Base-by-base conservation (phyloP, 2,113 vertebrate species). In the Platichthys stellatus region DNA sequence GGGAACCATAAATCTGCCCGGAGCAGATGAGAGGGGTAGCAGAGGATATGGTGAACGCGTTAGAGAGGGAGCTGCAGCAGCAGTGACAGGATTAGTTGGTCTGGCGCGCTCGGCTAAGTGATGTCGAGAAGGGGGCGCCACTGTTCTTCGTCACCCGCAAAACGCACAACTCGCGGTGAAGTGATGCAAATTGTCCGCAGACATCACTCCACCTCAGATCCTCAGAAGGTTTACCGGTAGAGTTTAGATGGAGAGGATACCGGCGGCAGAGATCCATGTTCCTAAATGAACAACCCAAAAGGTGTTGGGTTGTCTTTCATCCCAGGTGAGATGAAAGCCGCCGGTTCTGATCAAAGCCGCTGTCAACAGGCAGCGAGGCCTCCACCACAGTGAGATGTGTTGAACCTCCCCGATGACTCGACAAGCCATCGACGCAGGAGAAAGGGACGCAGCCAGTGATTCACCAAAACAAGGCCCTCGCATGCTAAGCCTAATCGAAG, bases 401-500 rank as follows among this genome's bases (percentile, higher is more conserved):
- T 86, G 54, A 72, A 53, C 80, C 58, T 86, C 86, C 74, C 26
- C 31, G 72, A 81, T 90, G 85, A 89, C 40, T 92, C 85, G 86
- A 78, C 61, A 71, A 69, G 21, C 31, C 63, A 61, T 80, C 78
- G 63, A 59, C 63, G 68, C 38, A 35, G 77, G 79, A 60, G 83
- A 79, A 69, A 71, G 66, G 79, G 79, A 80, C 40, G 47, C 77
- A 54, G 64, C 58, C 26, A 21, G 49, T 84, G 85, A 89, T 85
- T 92, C 87, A 84, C 78, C 77, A 71, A 77, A 89, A 87, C 79
- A 86, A 91, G 87, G 75, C 68, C 60, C 80, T 91, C 59, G 88
- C 93, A 92, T 90, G 91, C 88, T 90, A 91, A 38, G 74, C 53
- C 5, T 93, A 92, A 93, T 93, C 81, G 88, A 78, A 93, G 82